These are phyloP conservation scores for Typhlomys cinereus DNA, from an alignment of 2,113 vertebrate species.

Conservation along the genomic window DNA sequence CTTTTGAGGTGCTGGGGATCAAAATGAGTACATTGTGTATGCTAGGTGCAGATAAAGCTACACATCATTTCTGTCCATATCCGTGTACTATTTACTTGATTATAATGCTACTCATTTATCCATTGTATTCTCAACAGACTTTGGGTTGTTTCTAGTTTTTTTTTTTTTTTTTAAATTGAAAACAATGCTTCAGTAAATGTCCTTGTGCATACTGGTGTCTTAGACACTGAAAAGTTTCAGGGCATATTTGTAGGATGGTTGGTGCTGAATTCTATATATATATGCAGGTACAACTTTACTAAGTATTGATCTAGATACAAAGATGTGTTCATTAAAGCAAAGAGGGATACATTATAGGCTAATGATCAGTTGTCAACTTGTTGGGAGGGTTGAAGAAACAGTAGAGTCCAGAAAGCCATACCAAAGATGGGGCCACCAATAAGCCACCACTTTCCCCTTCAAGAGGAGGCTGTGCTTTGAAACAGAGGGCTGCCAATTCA, in stretches of 20 bases:
- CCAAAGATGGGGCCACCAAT: conserved; percentile 33
- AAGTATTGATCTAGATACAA: background rate
- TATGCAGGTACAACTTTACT: background rate
- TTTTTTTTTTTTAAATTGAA: background rate
- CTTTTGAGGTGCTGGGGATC: background rate
- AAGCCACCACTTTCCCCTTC: conserved; percentile 23
- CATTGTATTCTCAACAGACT: background rate
- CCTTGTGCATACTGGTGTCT: background rate
- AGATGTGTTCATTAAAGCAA: background rate
- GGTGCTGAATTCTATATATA: background rate
- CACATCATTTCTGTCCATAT: background rate
- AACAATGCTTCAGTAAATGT: background rate
- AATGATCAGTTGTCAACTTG: background rate
- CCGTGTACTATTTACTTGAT: background rate
- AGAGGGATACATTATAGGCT: background rate
- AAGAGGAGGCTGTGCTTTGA: conserved; percentile 26
- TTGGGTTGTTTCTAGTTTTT: background rate
- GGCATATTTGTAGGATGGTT: background rate
- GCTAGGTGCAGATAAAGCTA: background rate
- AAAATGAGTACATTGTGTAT: background rate
- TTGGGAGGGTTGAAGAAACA: background rate
- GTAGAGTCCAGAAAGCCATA: conserved; percentile 25
- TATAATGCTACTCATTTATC: background rate
- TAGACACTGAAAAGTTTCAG: background rate
- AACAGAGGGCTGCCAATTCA: conserved; percentile 22